Percentiles rank a stretch among this genome's conserved stretches.
Conservation (phyloP, 2,888 invertebrate genomes). For the Notodonta dromedarius region DNA sequence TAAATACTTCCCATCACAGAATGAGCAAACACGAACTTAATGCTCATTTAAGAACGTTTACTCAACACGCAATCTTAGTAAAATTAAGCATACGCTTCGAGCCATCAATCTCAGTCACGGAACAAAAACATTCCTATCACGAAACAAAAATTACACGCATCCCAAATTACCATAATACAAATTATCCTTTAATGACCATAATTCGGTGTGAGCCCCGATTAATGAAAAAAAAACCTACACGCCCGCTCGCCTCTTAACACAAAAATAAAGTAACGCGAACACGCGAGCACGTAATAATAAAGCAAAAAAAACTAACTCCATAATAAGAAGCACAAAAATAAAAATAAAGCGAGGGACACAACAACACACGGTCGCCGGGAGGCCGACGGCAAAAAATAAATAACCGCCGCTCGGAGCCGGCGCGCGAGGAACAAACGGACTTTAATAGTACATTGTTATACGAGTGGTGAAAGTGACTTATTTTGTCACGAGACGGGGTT, state of each 20-base stretch:
- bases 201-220: constrained; percentile 81
- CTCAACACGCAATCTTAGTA: constrained; percentile 46
- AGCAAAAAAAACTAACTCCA: constrained; percentile 77
- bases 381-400: constrained; percentile 82
- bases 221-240: constrained; percentile 68
- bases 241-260: constrained; percentile 80
- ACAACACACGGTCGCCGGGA: constrained; percentile 84
- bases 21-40: constrained; percentile 20
- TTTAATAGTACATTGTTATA: too few relatives aligned
- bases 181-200: constrained; percentile 84
- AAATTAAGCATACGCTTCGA: constrained; percentile 46
- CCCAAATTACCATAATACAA: constrained; percentile 83
- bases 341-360: constrained; percentile 83
- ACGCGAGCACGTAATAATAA: constrained; percentile 82
- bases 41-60: constrained; percentile 43
- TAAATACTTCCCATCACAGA: constrained; percentile 21
- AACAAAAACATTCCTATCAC: constrained; percentile 78
- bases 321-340: constrained; percentile 84
- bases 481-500: too few relatives aligned
- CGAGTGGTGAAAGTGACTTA: too few relatives aligned
- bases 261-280: constrained; percentile 81
- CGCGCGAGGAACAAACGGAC: constrained; percentile 83
- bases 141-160: constrained; percentile 83
- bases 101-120: constrained; percentile 69
- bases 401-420: constrained; percentile 79